Evolutionary conservation across 2,113 vertebrate species (phyloP), one percentile per base, ranked within the genome.

Genomic region (Alaudala cheleensis): DNA sequence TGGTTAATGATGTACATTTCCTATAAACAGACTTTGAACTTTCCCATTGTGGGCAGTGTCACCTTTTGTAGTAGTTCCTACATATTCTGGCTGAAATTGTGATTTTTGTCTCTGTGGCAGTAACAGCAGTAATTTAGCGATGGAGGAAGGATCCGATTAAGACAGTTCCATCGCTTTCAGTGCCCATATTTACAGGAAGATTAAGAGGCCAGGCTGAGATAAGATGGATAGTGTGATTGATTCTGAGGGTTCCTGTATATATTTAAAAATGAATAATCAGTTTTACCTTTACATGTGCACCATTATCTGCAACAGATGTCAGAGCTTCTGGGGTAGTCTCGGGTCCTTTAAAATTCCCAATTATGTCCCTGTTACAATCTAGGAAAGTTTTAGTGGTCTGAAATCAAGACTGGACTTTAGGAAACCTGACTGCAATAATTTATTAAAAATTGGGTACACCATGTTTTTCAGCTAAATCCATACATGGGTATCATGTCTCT

Each of bases 161-260:
- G 72, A 50, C 16, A 40, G 33, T 82, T 86, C 51, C 56, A 57
- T 94, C 83, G 86, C 80, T 78, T 95, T 95, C 78, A 89, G 6
- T 82, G 11, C 45, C 66, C 53, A 2, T 89, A 85, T 93, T 89
- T 93, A 87, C 73, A 82, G 31, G 81, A 86, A 89, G 89, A 86
- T 93, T 45, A 49, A 92, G 93, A 91, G 78, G 83, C 70, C 58
- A 77, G 86, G 49, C 81, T 95, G 78, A 67, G 49, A 64, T 61
- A 34, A 72, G 74, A 72, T 85, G 62, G 73, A 84, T 73, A 25
- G 12, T 64, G 54, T 83, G 72, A 83, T 86, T 83, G 91, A 86
- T 88, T 84, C 88, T 6, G 3, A 86, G 89, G 58, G 44, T 84
- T 86, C 69, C 53, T 92, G 47, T 84, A 79, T 91, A 21, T 90